These are phyloP conservation scores for Macrosiphum euphorbiae DNA, from an alignment of 2,888 invertebrate species.

Conservation along the genomic window DNA sequence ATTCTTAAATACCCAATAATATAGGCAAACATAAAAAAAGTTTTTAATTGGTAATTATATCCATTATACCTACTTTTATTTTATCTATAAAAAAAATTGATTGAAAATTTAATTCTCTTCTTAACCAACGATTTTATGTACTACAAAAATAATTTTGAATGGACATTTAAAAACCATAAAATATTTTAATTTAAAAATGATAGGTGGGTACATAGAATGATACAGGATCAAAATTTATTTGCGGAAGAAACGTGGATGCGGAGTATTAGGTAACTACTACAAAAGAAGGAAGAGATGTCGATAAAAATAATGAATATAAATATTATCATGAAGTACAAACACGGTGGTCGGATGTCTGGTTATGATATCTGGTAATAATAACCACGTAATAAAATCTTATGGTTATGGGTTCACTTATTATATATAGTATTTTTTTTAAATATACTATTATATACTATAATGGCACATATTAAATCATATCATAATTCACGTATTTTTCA, in stretches of 20 bases:
- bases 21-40: too few relatives aligned
- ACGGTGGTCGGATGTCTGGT: background rate
- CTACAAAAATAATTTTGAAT: background rate
- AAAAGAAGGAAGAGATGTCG: background rate
- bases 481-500: background rate
- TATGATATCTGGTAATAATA: background rate
- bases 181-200: background rate
- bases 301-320: background rate
- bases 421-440: background rate
- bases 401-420: background rate
- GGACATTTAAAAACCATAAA: background rate
- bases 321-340: background rate
- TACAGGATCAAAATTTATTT: background rate
- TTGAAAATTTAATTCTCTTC: background rate
- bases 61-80: background rate
- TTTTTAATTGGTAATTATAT: background rate
- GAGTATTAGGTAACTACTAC: background rate
- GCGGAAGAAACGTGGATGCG: background rate
- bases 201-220: background rate
- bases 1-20: background rate
- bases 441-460: background rate
- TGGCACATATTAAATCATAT: background rate
- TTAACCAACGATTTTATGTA: background rate
- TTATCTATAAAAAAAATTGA: background rate
- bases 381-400: background rate